Conservation (phyloP, 1,140 invertebrate species). For the Drosophila setifemur region DNA sequence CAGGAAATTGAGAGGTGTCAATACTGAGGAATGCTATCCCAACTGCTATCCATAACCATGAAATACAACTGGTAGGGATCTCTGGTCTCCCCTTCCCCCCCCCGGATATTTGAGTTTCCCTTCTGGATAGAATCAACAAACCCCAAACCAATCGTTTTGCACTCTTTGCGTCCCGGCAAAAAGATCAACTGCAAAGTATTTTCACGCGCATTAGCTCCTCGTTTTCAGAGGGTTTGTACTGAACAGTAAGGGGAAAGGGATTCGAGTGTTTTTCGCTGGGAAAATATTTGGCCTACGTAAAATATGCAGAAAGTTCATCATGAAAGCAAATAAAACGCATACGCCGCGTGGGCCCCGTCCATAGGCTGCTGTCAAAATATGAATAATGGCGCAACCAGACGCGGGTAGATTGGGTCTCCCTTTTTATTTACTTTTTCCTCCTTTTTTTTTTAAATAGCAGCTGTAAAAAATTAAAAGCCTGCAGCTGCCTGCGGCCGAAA, state of each 20-base stretch:
- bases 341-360: conserved; percentile 56
- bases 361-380: conserved; percentile 67
- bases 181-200: conserved; percentile 50
- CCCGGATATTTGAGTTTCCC: conserved; percentile 22
- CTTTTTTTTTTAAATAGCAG: conserved; percentile 55
- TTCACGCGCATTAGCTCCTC: conserved; percentile 60
- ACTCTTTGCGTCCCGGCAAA: conserved; percentile 9
- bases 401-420: conserved; percentile 19
- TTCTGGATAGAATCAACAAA: conserved; percentile 21
- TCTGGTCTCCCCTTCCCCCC: too few relatives aligned
- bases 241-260: conserved; percentile 8
- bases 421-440: conserved; percentile 4
- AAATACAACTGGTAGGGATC: conserved; percentile 17
- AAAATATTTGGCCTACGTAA: conserved; percentile 54
- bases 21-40: conserved; percentile 3
- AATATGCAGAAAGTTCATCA: conserved; percentile 68
- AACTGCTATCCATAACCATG: background rate
- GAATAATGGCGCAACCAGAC: conserved; percentile 62
- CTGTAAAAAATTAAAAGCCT: conserved; percentile 73
- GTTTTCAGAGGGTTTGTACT: conserved; percentile 23
- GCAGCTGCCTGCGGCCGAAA: conserved; percentile 41
- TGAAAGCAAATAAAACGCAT: conserved; percentile 79
- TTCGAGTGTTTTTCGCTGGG: too few relatives aligned
- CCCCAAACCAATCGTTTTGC: conserved; percentile 7
- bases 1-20: conserved; percentile 11